Conservation (phyloP, 2,888 invertebrate genomes). For the Zhuqinia jingwanae region DNA sequence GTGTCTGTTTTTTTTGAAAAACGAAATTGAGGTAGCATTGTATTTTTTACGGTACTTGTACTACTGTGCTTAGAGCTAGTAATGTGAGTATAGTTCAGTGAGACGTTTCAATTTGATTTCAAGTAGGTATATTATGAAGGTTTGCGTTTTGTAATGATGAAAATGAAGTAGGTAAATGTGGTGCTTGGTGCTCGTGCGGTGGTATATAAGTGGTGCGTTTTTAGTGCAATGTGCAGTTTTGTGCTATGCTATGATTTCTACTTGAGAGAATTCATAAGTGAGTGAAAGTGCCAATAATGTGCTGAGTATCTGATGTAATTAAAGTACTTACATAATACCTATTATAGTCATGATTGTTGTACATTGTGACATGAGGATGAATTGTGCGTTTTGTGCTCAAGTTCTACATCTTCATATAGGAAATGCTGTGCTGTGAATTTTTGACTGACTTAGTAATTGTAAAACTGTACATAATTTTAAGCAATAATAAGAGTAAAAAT, state of each 20-base stretch:
- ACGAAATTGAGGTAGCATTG: background rate
- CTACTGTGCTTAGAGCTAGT: too few relatives aligned
- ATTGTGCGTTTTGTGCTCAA: background rate
- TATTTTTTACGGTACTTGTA: background rate
- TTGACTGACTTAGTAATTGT: background rate
- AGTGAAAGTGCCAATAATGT: constrained; percentile 9
- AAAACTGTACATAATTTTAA: background rate
- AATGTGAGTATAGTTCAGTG: too few relatives aligned
- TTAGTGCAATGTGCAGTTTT: constrained; percentile 14
- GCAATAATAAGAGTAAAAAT: background rate
- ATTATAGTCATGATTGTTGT: constrained; percentile 1
- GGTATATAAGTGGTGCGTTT: constrained; percentile 2
- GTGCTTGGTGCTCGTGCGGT: background rate
- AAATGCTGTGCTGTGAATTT: background rate
- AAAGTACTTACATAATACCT: background rate
- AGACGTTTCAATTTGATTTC: too few relatives aligned
- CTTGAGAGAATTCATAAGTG: constrained; percentile 11
- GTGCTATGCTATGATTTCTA: constrained; percentile 18
- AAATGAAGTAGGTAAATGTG: background rate
- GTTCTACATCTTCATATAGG: background rate
- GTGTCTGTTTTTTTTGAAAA: constrained; percentile 54
- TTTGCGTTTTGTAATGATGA: constrained; percentile 38
- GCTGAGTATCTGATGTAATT: background rate
- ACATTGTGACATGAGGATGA: background rate
- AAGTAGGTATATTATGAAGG: constrained; percentile 19